These are phyloP conservation scores for Dolichallabes microphthalmus DNA, from an alignment of 2,113 vertebrate genomes.

Conservation along the genomic window DNA sequence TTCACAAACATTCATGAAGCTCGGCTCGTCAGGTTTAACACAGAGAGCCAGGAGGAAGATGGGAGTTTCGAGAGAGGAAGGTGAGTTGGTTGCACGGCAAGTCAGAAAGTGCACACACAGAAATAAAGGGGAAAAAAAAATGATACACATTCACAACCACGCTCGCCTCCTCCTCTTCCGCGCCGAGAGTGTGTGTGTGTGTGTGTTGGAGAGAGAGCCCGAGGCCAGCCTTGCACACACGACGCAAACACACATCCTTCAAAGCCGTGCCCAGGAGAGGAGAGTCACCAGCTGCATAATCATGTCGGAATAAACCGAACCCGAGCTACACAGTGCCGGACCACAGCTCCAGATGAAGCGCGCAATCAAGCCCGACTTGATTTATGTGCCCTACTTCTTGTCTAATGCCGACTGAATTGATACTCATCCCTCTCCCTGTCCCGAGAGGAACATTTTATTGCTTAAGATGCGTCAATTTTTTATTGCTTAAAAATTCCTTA, in stretches of 20 bases:
- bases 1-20: background rate
- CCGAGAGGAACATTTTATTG: slow-evolving; percentile 7
- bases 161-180: slow-evolving; percentile 10
- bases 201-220: slow-evolving; percentile 35
- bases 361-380: slow-evolving; percentile 6
- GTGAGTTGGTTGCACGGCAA: slow-evolving; percentile 2
- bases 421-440: slow-evolving; percentile 5
- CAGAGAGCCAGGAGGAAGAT: slow-evolving; percentile 9
- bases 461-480: background rate
- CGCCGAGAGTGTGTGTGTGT: slow-evolving; percentile 21
- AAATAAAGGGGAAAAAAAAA: slow-evolving; percentile 37
- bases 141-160: slow-evolving; percentile 35
- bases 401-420: slow-evolving; percentile 1
- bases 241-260: slow-evolving; percentile 28
- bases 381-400: background rate
- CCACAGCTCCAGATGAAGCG: slow-evolving; percentile 2
- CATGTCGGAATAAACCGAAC: slow-evolving; percentile 7
- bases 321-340: slow-evolving; percentile 3
- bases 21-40: slow-evolving; percentile 9
- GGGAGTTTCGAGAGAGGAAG: background rate
- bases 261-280: slow-evolving; percentile 27
- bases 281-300: slow-evolving; percentile 38
- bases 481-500: slow-evolving; percentile 18
- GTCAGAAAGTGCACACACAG: background rate
- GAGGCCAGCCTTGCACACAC: slow-evolving; percentile 48